Percentiles rank a stretch among this genome's conserved stretches.
These are phyloP conservation scores for Mus spretus DNA, from an alignment of 2,797 vertebrate species.

Conservation along the genomic window DNA sequence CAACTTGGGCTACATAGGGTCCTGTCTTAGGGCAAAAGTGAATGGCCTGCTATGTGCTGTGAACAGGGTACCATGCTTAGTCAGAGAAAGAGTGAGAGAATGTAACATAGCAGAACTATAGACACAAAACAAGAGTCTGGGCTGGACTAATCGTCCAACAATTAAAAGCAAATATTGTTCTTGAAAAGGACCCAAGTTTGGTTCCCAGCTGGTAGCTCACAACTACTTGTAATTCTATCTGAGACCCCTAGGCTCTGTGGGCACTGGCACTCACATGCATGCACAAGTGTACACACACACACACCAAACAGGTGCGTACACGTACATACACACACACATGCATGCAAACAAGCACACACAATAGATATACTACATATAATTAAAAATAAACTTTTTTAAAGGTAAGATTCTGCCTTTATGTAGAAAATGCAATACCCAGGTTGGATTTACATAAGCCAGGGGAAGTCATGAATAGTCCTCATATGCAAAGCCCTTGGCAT, in stretches of 20 bases:
- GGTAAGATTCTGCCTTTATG: neutral
- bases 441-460: neutral
- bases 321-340: too few relatives aligned
- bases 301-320: neutral
- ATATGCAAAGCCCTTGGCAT: neutral
- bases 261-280: neutral
- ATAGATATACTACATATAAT: neutral
- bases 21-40: neutral
- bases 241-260: neutral
- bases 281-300: too few relatives aligned
- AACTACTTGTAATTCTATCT: neutral
- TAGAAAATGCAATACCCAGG: neutral
- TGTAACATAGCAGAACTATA: neutral
- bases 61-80: neutral
- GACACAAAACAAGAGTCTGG: neutral
- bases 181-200: neutral
- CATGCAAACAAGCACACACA: neutral
- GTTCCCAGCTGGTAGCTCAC: neutral
- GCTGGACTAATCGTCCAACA: neutral
- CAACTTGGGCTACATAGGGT: neutral
- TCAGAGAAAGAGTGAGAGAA: neutral
- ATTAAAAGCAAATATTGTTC: neutral
- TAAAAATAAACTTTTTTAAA: neutral
- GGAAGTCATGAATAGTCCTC: neutral
- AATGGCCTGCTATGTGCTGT: neutral